These are phyloP conservation scores for Ecliptopera silaceata DNA, from an alignment of 2,888 invertebrate genomes.

Conservation along the genomic window DNA sequence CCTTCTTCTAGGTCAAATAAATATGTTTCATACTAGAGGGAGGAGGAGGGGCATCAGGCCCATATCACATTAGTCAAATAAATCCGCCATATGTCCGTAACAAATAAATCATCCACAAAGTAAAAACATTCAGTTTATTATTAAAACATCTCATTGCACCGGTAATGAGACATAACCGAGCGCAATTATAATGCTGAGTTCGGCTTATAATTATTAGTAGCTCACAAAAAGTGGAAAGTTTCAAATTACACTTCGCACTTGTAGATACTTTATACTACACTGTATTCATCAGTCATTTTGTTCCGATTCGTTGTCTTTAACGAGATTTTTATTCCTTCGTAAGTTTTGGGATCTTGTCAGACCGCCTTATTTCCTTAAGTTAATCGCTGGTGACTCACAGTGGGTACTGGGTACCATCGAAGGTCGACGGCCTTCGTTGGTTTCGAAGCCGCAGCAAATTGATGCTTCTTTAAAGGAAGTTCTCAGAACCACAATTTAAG, in stretches of 20 bases:
- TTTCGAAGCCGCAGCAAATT: slow-evolving; percentile 54
- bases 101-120: no score
- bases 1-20: no score
- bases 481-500: slow-evolving; percentile 51
- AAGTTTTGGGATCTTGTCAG: slow-evolving; percentile 32
- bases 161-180: no score
- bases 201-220: not conserved
- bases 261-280: not conserved
- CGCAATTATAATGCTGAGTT: no score
- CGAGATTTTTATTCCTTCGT: slow-evolving; percentile 15
- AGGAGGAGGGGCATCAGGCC: no score
- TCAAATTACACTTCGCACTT: slow-evolving; percentile 9
- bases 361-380: slow-evolving; percentile 47
- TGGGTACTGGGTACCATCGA: slow-evolving; percentile 31
- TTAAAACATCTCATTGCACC: no score
- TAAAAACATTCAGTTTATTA: no score
- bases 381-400: slow-evolving; percentile 55
- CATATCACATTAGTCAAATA: no score
- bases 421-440: slow-evolving; percentile 56
- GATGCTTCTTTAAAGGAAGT: slow-evolving; percentile 56
- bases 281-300: not conserved
- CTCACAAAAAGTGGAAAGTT: not conserved
- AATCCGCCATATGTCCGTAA: no score
- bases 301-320: slow-evolving; percentile 24
- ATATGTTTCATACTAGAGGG: no score